Evolutionary conservation across 2,797 vertebrate genomes (phyloP), one percentile per base, ranked within the genome.

Genomic region (Rhynchotus rufescens): DNA sequence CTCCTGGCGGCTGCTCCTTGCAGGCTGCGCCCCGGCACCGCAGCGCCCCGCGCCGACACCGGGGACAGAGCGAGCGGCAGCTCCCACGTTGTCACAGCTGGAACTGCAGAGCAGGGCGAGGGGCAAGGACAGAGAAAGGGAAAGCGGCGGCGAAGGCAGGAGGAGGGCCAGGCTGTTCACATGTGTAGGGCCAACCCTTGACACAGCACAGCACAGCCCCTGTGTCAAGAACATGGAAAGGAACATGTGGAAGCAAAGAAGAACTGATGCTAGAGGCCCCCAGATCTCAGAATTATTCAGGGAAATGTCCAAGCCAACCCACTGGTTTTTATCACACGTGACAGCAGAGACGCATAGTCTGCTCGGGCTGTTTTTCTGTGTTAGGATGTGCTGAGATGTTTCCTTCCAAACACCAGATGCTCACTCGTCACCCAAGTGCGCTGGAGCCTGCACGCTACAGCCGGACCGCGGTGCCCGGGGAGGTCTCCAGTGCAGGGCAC

Each of bases 171-270:
- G 62, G 30, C 14, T 32, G 12, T 45, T 22, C 6, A 11, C 47
- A 7, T 16, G 22, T 10, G 22, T 22, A 49, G 47, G 47, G 6
- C 47, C 23, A 22, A 23, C 22, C 47, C 47, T 12, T 9, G 47
- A 45, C 20, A 22, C 20, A 22, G 47, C 20, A 22, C 20, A 22
- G 47, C 22, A 22, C 47, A 22, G 21, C 7, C 1, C 44, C 26
- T 1, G 0, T 1, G 23, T 4, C 36, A 15, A 64, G 20, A 34
- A 44, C 21, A 15, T 26, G 57, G 2, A 36, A 47, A 57, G 8
- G 28, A 38, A 72, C 15, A 19, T 12, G 22, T 20, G 19, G 9
- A 67, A 49, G 19, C 34, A 5, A 1, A 21, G 2, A 20, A 4
- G 26, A 54, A 49, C 22, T 1, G 10, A 3, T 4, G 28, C 36